phyloP scores from a whole-genome alignment of 1,140 invertebrate genomes.

The Hesperophylax magnus region DNA sequence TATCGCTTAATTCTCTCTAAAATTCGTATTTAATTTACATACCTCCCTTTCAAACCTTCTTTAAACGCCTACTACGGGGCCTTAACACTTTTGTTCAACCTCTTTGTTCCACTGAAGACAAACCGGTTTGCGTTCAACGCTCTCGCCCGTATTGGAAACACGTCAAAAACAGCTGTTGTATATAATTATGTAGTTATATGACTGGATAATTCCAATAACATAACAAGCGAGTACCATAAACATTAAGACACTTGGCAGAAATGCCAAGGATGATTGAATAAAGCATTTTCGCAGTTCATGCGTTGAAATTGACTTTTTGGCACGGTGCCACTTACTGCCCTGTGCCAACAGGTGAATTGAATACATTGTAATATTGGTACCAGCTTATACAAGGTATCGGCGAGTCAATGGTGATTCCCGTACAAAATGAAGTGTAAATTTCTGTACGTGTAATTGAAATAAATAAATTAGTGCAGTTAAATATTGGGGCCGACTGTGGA shows the following conservation, averaged over 20 bases:
- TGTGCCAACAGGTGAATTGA: neutral
- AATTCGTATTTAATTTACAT: too few species aligned
- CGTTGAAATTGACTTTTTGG: neutral
- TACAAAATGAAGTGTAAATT: too few species aligned
- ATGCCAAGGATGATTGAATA: neutral
- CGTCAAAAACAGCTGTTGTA: slow-evolving; percentile 33
- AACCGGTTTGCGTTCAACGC: slow-evolving; percentile 25
- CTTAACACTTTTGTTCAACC: neutral
- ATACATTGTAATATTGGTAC: neutral
- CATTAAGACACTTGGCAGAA: neutral
- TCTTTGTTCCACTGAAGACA: slow-evolving; percentile 9
- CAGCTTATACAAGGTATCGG: neutral
- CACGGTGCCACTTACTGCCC: neutral
- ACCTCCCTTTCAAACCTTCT: too few species aligned
- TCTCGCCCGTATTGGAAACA: slow-evolving; percentile 15
- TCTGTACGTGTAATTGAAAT: too few species aligned
- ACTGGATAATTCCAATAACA: neutral
- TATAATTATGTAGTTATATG: too few species aligned
- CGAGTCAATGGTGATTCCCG: too few species aligned
- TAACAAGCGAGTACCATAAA: neutral
- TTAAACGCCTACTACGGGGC: too few species aligned
- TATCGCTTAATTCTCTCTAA: too few species aligned
- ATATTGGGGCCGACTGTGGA: too few species aligned
- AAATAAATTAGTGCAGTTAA: too few species aligned
- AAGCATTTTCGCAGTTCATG: neutral